phyloP scores from a whole-genome alignment of 2,888 invertebrate genomes.

The Orchesellides sinensis region DNA sequence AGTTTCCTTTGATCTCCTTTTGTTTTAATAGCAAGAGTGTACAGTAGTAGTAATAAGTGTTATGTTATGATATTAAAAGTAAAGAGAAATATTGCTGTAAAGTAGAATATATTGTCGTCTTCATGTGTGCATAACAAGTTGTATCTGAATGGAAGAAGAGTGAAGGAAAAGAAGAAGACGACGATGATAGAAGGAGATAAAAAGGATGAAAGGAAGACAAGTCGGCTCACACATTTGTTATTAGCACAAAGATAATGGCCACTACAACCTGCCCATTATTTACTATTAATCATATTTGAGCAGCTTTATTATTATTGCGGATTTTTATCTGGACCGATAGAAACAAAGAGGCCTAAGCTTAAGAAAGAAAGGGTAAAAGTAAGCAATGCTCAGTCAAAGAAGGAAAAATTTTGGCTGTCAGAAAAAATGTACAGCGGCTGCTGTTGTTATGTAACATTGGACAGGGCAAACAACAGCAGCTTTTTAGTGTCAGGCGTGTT shows the following conservation, averaged over 20 bases:
- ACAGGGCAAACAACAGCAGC: background rate
- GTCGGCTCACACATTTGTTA: constrained; percentile 64
- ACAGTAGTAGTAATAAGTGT: too few relatives aligned
- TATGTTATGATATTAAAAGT: too few relatives aligned
- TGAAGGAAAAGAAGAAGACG: constrained; percentile 6
- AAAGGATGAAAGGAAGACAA: constrained; percentile 45
- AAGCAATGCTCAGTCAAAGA: too few relatives aligned
- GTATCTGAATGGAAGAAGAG: too few relatives aligned
- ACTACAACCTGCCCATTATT: constrained; percentile 70
- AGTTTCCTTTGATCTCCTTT: too few relatives aligned
- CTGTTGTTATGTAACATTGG: background rate
- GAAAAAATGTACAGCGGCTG: background rate
- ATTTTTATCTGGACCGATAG: constrained; percentile 61
- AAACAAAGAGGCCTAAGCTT: background rate
- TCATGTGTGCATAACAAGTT: too few relatives aligned
- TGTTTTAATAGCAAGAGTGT: too few relatives aligned
- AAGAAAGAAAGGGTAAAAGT: background rate
- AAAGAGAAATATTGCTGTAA: too few relatives aligned
- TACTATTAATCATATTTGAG: constrained; percentile 71
- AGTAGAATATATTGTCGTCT: too few relatives aligned
- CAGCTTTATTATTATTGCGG: constrained; percentile 70
- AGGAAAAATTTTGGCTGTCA: constrained; percentile 24
- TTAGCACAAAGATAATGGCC: constrained; percentile 68
- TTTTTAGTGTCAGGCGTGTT: constrained; percentile 30
- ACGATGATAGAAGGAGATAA: background rate